Evolutionary conservation across 2,888 invertebrate genomes (phyloP), one percentile per base, ranked within the genome.

Genomic region (Endotricha flammealis): DNA sequence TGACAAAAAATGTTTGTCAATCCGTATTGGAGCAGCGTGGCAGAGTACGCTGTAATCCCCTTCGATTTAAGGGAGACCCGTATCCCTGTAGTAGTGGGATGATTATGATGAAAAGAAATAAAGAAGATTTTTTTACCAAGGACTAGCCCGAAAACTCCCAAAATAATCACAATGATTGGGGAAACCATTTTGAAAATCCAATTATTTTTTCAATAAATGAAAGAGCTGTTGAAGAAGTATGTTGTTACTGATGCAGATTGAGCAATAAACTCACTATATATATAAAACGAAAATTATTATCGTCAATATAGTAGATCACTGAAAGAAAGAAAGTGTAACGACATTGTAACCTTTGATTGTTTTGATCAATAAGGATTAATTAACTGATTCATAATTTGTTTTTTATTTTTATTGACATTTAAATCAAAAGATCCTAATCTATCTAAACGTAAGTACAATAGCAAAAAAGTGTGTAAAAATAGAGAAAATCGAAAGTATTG

Each of bases 71-170:
- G n/a, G n/a, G n/a, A n/a, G n/a, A n/a, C n/a, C n/a, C n/a, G n/a
- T n/a, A n/a, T n/a, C n/a, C n/a, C n/a, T n/a, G n/a, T n/a, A n/a
- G n/a, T n/a, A n/a, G n/a, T n/a, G n/a, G n/a, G n/a, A n/a, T n/a
- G n/a, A n/a, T n/a, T n/a, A n/a, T n/a, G n/a, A n/a, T n/a, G n/a
- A n/a, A n/a, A n/a, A n/a, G n/a, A n/a, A n/a, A n/a, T n/a, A n/a
- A n/a, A n/a, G n/a, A n/a, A n/a, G n/a, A n/a, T n/a, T n/a, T n/a
- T n/a, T n/a, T n/a, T n/a, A n/a, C n/a, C n/a, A n/a, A n/a, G n/a
- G n/a, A n/a, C n/a, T n/a, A n/a, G 27, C 27, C 24, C 29, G 41
- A 41, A 50, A 43, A 32, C 32, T 39, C 1, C 47, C 40, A 46
- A 50, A 36, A 36, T 39, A 31, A 16, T 9, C 4, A 10, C 13